Conservation (phyloP, 2,888 invertebrate species). For the Spisula solida region DNA sequence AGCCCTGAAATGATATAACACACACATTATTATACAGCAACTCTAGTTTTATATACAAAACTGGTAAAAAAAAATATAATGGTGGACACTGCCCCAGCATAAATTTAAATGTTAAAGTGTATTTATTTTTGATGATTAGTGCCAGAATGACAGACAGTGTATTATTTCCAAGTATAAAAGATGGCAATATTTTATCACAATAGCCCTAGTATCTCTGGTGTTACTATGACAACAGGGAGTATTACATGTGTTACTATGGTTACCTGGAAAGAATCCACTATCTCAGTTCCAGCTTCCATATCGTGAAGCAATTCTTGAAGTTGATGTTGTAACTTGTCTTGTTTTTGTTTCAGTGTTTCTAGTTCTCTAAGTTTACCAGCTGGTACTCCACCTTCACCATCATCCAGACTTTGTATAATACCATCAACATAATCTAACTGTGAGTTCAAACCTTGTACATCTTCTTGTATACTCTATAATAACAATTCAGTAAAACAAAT, state of each 20-base stretch:
- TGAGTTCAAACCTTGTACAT: constrained; percentile 93
- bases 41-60: no score
- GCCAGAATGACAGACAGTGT: no score
- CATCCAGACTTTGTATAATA: constrained; percentile 93
- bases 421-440: constrained; percentile 91
- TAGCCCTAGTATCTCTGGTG: no score
- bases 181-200: no score
- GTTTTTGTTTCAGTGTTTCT: constrained; percentile 91
- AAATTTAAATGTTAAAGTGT: no score
- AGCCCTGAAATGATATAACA: constrained; percentile 89
- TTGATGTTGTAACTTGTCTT: constrained; percentile 91
- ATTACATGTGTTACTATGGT: no score
- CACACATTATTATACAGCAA: no score
- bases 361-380: constrained; percentile 93
- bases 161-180: no score
- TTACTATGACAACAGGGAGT: no score
- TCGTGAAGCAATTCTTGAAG: constrained; percentile 78
- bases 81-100: no score
- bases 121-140: no score
- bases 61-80: no score
- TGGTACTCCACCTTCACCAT: constrained; percentile 92
- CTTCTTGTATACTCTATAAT: constrained; percentile 89
- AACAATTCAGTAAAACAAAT: background rate
- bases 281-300: constrained; percentile 90
- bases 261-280: constrained; percentile 90